Conservation (phyloP, 2,797 vertebrate genomes). For the Lacerta agilis region DNA sequence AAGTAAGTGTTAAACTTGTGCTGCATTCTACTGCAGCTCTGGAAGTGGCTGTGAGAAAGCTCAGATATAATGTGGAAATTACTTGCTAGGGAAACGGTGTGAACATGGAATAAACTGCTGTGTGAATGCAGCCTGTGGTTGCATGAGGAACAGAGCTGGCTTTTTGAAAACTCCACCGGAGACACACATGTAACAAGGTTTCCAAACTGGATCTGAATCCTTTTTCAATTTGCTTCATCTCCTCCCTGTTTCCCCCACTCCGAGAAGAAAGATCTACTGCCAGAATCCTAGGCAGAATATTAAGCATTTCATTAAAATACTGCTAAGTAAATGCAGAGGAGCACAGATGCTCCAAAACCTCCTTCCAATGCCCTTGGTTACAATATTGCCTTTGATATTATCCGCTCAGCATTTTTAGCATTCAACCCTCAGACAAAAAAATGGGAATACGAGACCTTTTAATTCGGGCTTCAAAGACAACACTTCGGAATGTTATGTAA, state of each 20-base stretch:
- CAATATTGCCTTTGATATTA: constrained; percentile 34
- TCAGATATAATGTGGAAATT: no score
- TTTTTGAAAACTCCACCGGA: fast-evolving
- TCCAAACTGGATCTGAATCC: neutral
- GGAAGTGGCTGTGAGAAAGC: no score
- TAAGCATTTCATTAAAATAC: constrained; percentile 55
- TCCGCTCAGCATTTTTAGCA: constrained; percentile 51
- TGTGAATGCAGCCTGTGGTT: fast-evolving
- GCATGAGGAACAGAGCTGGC: neutral
- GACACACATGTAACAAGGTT: fast-evolving
- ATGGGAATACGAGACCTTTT: constrained; percentile 64
- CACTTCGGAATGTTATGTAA: constrained; percentile 65
- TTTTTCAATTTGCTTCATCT: neutral
- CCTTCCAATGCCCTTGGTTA: constrained; percentile 48
- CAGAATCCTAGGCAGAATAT: constrained; percentile 41
- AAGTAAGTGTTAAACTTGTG: no score
- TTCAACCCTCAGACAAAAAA: constrained; percentile 50
- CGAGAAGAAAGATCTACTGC: neutral
- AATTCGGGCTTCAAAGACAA: constrained; percentile 69
- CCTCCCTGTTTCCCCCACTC: neutral
- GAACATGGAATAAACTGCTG: no score
- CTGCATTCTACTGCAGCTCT: no score
- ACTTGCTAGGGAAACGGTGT: no score
- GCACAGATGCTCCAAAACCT: constrained; percentile 22
- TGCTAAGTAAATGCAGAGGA: constrained; percentile 42